Conservation (phyloP, 92 coral and sea anemone genomes). For the Zoanthus sansibaricus region DNA sequence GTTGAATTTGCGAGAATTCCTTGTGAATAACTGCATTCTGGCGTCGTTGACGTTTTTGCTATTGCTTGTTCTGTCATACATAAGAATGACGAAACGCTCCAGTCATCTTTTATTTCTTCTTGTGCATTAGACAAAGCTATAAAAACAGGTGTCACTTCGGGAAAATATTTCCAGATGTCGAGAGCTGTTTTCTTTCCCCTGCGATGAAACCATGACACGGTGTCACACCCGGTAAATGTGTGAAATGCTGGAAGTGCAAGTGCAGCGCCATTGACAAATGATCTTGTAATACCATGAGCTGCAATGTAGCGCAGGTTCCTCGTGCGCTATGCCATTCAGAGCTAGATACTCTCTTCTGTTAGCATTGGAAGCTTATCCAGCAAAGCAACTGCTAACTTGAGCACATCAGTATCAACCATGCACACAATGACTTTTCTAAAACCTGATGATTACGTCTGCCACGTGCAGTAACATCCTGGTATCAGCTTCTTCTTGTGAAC, state of each 20-base stretch:
- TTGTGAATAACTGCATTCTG: conserved; percentile 38
- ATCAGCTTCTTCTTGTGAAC: conserved; percentile 65
- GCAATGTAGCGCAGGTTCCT: not conserved
- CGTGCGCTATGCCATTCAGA: conserved; percentile 26
- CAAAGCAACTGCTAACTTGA: not conserved
- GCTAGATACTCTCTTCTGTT: conserved; percentile 5
- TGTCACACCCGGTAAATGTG: conserved; percentile 21
- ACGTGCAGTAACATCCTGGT: conserved; percentile 42
- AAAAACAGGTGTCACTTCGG: conserved; percentile 21
- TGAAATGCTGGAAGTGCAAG: conserved; percentile 48
- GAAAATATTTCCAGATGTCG: conserved; percentile 43
- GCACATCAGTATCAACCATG: conserved; percentile 6
- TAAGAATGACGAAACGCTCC: conserved; percentile 35
- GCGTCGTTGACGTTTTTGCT: conserved; percentile 28
- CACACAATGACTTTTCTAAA: not conserved
- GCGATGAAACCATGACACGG: conserved; percentile 47
- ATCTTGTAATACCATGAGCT: not conserved
- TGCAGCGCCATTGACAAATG: not conserved
- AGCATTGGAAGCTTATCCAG: not conserved
- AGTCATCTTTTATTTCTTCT: conserved; percentile 24
- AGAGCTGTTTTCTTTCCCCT: conserved; percentile 34
- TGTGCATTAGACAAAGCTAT: not conserved
- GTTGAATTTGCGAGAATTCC: conserved; percentile 45
- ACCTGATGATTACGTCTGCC: conserved; percentile 40
- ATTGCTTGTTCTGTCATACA: too few relatives aligned